Evolutionary conservation across 92 coral and sea anemone genomes (phyloP), one percentile per base, ranked within the genome.

Genomic region (Porites rus): DNA sequence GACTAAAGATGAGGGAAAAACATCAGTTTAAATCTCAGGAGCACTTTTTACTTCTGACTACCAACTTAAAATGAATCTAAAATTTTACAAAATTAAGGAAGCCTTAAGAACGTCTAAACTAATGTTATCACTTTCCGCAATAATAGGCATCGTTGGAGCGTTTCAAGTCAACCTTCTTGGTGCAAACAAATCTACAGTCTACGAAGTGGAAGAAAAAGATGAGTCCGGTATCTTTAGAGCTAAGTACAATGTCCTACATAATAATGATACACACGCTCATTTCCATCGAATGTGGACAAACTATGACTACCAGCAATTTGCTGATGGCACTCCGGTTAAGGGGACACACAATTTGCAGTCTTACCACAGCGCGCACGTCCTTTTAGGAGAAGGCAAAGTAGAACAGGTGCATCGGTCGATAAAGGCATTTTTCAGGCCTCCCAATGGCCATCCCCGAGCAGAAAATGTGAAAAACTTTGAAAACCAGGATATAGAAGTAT

Each of bases 201-300:
- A 88, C 69, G 78, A 72, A 50, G 79, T 72, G n/a, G 80, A 90
- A 62, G 98, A 96, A 54, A 92, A 95, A 31, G 98, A 95, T 72
- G 96, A 93, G 67, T 95, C 98, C 4, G 98, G 98, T 4, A 79
- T 90, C 13, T 94, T 91, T 84, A 66, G 62, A 54, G 67, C 95
- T 5, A 90, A 86, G 67, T 95, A 96, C 84, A 84, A 69, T 64
- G 85, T 94, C 51, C 78, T 87, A 1, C 84, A 86, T 19, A 22
- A 86, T 25, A 96, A 96, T 74, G 82, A 89, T 13, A 92, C 95
- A 53, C 97, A 92, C 72, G 82, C 90, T 12, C 82, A 83, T 24
- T 76, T 96, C 12, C 87, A 87, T 53, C 83, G 96, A 61, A 88
- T 84, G 78, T 96, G 98, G 98, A 90, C 90, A 17, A 94, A 93